A percentile compares a stretch with the other conserved stretches of the same genome.
phyloP scores from a whole-genome alignment of 2,888 invertebrate genomes.

The Crocallis elinguaria region DNA sequence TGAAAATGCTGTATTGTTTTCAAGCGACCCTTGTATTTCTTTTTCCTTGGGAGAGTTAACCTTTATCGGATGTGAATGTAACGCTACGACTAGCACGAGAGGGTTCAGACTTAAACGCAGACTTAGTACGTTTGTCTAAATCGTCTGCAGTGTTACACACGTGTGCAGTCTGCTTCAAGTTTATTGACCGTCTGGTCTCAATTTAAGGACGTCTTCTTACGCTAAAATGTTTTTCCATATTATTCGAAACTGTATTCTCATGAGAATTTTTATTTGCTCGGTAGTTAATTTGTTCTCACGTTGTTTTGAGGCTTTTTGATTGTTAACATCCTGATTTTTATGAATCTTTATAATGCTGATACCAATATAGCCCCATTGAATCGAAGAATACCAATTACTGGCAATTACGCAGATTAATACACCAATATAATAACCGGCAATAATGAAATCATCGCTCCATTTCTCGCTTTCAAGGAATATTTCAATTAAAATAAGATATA shows the following conservation, averaged over 20 bases:
- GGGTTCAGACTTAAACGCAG: constrained; percentile 1
- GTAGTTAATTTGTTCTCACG: too few species aligned
- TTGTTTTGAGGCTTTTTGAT: too few species aligned
- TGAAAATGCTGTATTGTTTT: constrained; percentile 48
- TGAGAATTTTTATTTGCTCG: background rate
- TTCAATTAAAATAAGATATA: constrained; percentile 40
- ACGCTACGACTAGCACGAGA: constrained; percentile 42
- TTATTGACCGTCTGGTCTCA: constrained; percentile 74
- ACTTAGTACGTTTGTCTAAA: constrained; percentile 46
- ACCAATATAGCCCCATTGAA: constrained; percentile 2
- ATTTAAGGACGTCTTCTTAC: constrained; percentile 47
- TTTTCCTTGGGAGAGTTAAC: constrained; percentile 17
- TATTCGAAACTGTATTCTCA: too few species aligned
- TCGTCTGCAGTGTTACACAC: constrained; percentile 58
- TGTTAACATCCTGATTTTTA: too few species aligned
- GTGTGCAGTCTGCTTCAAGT: constrained; percentile 58
- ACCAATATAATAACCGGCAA: constrained; percentile 21
- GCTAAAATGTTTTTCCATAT: constrained; percentile 2
- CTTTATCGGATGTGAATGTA: constrained; percentile 24
- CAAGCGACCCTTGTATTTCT: constrained; percentile 28
- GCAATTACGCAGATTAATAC: background rate
- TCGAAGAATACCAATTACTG: constrained; percentile 2
- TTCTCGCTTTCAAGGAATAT: constrained; percentile 48
- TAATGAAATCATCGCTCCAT: constrained; percentile 36
- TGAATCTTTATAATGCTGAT: background rate